Percentiles rank a stretch among this genome's conserved stretches.
phyloP scores from a whole-genome alignment of 2,113 vertebrate genomes.

The Rhinogobius similis region DNA sequence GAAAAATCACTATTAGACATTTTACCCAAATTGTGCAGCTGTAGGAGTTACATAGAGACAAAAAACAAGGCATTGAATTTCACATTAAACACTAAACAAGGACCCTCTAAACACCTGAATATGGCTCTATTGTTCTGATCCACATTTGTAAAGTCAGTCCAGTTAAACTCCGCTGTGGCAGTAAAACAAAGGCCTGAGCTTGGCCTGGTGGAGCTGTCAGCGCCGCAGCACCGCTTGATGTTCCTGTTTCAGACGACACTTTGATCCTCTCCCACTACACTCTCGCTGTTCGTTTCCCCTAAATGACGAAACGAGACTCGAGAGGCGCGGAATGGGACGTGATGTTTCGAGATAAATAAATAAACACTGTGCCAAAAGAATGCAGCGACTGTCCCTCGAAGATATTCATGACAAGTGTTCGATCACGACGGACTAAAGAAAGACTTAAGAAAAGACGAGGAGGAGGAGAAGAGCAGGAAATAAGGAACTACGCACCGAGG shows the following conservation, averaged over 20 bases:
- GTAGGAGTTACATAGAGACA: background rate
- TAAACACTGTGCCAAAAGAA: constrained; percentile 40
- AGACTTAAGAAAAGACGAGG: constrained; percentile 11
- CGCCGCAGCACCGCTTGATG: constrained; percentile 69
- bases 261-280: constrained; percentile 71
- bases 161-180: background rate
- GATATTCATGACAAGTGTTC: constrained; percentile 40
- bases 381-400: constrained; percentile 44
- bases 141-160: constrained; percentile 9
- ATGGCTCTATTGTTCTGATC: background rate
- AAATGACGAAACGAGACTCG: constrained; percentile 69
- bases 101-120: background rate
- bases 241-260: constrained; percentile 76
- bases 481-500: constrained; percentile 14
- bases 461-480: constrained; percentile 26
- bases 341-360: constrained; percentile 61
- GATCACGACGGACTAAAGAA: constrained; percentile 27
- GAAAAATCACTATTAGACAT: too few species aligned
- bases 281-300: constrained; percentile 66
- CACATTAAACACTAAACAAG: background rate
- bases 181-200: constrained; percentile 59
- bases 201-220: constrained; percentile 71
- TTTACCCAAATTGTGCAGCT: too few species aligned
- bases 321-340: constrained; percentile 70
- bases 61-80: background rate